Evolutionary conservation across 2,797 vertebrate species (phyloP), one percentile per base, ranked within the genome.

Genomic region (Delichon dasypus): DNA sequence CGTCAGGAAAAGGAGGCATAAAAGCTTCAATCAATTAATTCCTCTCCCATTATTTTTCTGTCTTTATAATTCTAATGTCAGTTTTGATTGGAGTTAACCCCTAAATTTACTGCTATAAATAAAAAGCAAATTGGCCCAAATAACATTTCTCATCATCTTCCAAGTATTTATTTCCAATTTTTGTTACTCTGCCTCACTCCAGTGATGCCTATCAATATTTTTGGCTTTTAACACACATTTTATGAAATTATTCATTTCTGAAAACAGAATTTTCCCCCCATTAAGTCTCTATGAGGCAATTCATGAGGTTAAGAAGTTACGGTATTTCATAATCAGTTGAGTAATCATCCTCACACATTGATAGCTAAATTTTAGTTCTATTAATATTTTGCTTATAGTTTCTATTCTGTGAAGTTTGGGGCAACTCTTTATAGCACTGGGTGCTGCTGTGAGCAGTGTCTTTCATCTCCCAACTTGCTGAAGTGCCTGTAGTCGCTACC

Each of bases 251-350:
- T 7, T 72, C 3, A 86, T 60, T 92, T 86, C 64, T 86, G 55
- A 68, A 85, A 86, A 27, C 32, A 79, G 30, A 47, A 3, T 71
- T 74, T 22, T 1, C 2, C 3, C 16, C 45, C 30, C 11, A 32
- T 50, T 53, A 90, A 48, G 16, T 11, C n/a, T 89, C 60, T 71
- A 2, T 91, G 83, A 90, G 92, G 58, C 42, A 95, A 94, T 23
- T 83, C 6, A n/a, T 3, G 32, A 92, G 23, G 26, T 80, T 85
- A 87, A 83, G 72, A 75, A 70, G 76, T 84, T 70, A 42, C 1
- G 4, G 29, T 18, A 73, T 94, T 92, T 94, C 60, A n/a, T 86
- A 89, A 94, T 48, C 73, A 70, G 38, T 86, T 91, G 80, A 90
- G 60, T 79, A 94, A 88, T 76, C 45, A 64, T 36, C 45, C 34